A percentile compares a stretch with the other conserved stretches of the same genome.
Evolutionary conservation across 2,797 vertebrate species (phyloP).

Genomic region (Gephyroberyx darwinii): DNA sequence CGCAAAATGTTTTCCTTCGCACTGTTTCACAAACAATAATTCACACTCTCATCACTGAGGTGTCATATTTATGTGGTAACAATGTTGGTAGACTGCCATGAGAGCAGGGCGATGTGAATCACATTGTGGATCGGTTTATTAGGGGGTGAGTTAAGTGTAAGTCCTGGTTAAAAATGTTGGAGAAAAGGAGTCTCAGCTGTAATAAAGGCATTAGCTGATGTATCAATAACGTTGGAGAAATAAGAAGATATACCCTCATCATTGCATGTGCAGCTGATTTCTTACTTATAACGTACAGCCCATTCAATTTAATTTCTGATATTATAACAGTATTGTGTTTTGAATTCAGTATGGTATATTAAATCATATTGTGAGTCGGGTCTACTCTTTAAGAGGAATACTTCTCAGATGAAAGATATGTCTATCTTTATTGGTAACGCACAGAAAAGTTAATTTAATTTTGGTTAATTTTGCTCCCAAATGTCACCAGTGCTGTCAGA

Average conservation of each 20-base stretch:
- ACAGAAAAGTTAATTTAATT: not conserved
- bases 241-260: no score
- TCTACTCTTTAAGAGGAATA: not conserved
- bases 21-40: not conserved
- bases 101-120: conserved; percentile 14
- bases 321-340: not conserved
- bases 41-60: not conserved
- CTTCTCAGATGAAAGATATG: no score
- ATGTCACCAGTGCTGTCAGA: not conserved
- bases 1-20: conserved; percentile 48
- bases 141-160: not conserved
- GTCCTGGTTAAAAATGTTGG: not conserved
- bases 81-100: not conserved
- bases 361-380: not conserved
- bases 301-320: not conserved
- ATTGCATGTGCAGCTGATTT: no score
- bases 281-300: not conserved
- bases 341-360: not conserved
- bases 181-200: not conserved
- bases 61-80: conserved; percentile 12
- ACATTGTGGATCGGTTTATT: not conserved
- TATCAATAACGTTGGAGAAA: no score
- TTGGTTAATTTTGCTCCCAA: not conserved
- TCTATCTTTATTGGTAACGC: not conserved
- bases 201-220: not conserved